Evolutionary conservation across 30 jellyfish, hydroid and myxozoan species (phyloP), one percentile per base, ranked within the genome.

Genomic region (Haliclystus octoradiatus): DNA sequence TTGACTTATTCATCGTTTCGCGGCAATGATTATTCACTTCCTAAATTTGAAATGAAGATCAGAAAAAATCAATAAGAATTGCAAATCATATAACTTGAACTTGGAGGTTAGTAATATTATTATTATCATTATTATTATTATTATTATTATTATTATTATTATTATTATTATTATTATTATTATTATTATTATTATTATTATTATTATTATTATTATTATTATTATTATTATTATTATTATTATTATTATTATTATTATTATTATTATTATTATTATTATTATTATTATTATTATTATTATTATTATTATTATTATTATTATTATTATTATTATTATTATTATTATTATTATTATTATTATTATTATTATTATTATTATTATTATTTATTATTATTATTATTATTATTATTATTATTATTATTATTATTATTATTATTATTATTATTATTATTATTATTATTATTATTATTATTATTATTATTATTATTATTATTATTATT

Each of bases 81-180:
- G n/a, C n/a, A n/a, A n/a, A n/a, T n/a, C n/a, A n/a, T n/a, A n/a
- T n/a, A n/a, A n/a, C n/a, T n/a, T n/a, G n/a, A n/a, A n/a, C n/a
- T n/a, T n/a, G n/a, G n/a, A n/a, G n/a, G n/a, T n/a, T n/a, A n/a
- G n/a, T n/a, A n/a, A n/a, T n/a, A n/a, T n/a, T n/a, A n/a, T n/a
- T n/a, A 47, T 47, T n/a, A 47, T 47, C 61, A 47, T 47, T n/a
- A 47, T 47, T n/a, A 47, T 47, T n/a, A 47, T 47, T n/a, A 47
- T 47, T n/a, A 47, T 47, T n/a, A 47, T 47, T n/a, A 47, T 47
- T n/a, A 47, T 47, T n/a, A 47, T 47, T n/a, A 47, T 47, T n/a
- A 47, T 47, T n/a, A 47, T 47, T n/a, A 47, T 47, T n/a, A 47
- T 47, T n/a, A 47, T 47, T n/a, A 47, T 47, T n/a, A 47, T 47